Evolutionary conservation across 2,888 invertebrate genomes (phyloP), one percentile per base, ranked within the genome.

Genomic region (Linhomoeus sp.): DNA sequence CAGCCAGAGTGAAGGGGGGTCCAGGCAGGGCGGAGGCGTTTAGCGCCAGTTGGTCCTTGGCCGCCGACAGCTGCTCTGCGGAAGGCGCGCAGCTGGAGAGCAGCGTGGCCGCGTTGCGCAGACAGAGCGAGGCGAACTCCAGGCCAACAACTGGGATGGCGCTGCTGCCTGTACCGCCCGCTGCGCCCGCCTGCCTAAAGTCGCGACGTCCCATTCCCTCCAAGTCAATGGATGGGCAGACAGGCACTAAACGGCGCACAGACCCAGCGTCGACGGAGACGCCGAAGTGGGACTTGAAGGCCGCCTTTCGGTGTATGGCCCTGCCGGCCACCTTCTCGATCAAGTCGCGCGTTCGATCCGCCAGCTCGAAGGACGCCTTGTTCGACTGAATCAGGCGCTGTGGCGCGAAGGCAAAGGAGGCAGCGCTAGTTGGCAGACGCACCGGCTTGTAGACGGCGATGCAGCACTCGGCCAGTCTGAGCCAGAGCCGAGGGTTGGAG

Each of bases 401-500:
- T 17, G 9, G 3, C 3, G 5, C 37, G 9, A 37, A 37, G 7
- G 37, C 17, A 5, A 17, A 5, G 3, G 3, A 5, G 19, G 37
- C 17, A 7, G 20, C 20, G 3, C 7, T 12, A 19, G 37, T 37
- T 17, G 37, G n/a, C 19, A 17, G n/a, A n/a, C 5, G 3, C 37
- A 19, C n/a, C 40, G 19, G 5, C 23, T 40, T 20, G 40, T 20
- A 22, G 23, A 23, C 40, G 19, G 15, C 5, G n/a, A 86, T 80
- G 65, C 66, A 67, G 62, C 88, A 86, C 67, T 92, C 92, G 0
- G 90, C 87, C 58, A 92, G 72, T 57, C 90, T 74, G 48, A 87
- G 70, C 90, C 92, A 94, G 38, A 92, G 73, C 47, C 82, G 73
- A 3, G 88, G 81, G 67, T 87, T 88, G 56, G 79, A 79, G 51